These are phyloP conservation scores for Mactra quadrangularis DNA, from an alignment of 1,140 invertebrate species.

Conservation along the genomic window DNA sequence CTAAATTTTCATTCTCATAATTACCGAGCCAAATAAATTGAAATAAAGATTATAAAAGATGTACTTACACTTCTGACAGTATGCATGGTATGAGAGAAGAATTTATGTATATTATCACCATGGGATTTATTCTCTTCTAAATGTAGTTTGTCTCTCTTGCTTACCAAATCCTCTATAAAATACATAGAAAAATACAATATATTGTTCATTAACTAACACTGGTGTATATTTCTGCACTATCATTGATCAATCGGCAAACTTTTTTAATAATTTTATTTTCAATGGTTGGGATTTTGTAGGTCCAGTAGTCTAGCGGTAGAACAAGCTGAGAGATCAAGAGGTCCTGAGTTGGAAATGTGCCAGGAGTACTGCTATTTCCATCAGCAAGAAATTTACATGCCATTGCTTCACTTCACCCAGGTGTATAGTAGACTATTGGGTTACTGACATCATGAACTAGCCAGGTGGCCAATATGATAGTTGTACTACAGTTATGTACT, in stretches of 20 bases:
- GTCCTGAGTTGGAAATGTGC: background rate
- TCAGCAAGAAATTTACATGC: no score
- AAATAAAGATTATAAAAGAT: no score
- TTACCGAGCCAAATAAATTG: no score
- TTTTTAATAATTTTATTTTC: background rate
- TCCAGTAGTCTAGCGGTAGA: background rate
- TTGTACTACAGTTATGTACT: no score
- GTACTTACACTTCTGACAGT: conserved; percentile 29
- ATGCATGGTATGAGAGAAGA: conserved; percentile 25
- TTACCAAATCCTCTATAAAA: conserved; percentile 2
- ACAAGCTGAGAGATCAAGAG: background rate
- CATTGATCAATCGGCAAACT: background rate
- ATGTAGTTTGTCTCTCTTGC: background rate
- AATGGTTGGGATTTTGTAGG: background rate
- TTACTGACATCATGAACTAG: no score
- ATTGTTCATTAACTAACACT: background rate
- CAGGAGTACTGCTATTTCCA: no score
- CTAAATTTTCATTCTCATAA: no score
- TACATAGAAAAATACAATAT: no score
- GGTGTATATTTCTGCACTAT: background rate
- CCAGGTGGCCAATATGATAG: no score
- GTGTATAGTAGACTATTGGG: no score
- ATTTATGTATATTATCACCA: conserved; percentile 18
- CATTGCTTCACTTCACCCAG: no score
- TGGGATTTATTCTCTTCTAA: conserved; percentile 1